phyloP scores from a whole-genome alignment of 2,113 vertebrate species.

The Empidonax alnorum region DNA sequence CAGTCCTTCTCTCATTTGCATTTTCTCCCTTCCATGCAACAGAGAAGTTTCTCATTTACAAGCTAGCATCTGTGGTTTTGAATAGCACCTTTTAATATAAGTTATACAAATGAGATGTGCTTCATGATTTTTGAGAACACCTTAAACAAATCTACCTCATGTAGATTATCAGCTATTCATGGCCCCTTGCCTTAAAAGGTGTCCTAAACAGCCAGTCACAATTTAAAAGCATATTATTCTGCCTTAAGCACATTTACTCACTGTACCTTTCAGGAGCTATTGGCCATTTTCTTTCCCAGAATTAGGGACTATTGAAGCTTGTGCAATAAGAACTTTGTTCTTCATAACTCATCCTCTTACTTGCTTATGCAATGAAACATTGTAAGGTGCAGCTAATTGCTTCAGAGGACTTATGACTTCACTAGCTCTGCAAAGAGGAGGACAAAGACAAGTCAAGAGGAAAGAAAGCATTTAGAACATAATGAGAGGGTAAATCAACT shows the following conservation, averaged over 20 bases:
- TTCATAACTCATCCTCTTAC: conserved; percentile 69
- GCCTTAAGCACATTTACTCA: conserved; percentile 44
- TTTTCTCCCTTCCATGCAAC: not conserved
- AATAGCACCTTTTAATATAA: conserved; percentile 32
- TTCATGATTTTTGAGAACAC: conserved; percentile 24
- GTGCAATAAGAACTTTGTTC: conserved; percentile 50
- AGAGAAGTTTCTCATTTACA: conserved; percentile 8
- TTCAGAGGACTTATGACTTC: conserved; percentile 58
- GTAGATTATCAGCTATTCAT: conserved; percentile 35
- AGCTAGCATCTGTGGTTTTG: not conserved
- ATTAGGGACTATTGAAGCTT: conserved; percentile 66
- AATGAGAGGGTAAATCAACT: conserved; percentile 70
- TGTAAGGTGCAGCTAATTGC: conserved; percentile 50
- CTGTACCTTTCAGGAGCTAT: conserved; percentile 55
- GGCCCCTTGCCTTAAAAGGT: conserved; percentile 22
- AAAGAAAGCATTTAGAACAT: conserved; percentile 54
- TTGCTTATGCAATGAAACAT: conserved; percentile 59
- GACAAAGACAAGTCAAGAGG: conserved; percentile 62
- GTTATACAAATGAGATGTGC: conserved; percentile 19
- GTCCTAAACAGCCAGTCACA: conserved; percentile 36
- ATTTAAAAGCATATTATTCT: conserved; percentile 53
- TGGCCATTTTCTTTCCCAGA: conserved; percentile 62
- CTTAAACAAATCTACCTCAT: conserved; percentile 38
- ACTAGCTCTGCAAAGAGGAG: conserved; percentile 35
- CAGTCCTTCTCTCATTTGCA: not conserved